A percentile compares a stretch with the other conserved stretches of the same genome.
Evolutionary conservation across 2,113 vertebrate genomes (phyloP).

Genomic region (Cranoglanis bouderius): DNA sequence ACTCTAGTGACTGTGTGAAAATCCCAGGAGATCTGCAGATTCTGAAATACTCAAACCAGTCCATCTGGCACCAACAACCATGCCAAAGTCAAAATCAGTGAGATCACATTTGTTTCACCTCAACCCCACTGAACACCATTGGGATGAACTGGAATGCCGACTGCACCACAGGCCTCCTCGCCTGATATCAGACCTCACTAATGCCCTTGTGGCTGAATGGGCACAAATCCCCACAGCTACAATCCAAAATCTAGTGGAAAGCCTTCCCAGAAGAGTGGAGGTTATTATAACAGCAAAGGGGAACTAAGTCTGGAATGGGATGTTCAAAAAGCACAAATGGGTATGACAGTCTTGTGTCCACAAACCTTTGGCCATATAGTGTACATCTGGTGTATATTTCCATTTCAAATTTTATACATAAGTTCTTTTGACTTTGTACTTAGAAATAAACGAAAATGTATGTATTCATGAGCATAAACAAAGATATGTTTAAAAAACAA

Average conservation of each 20-base stretch:
- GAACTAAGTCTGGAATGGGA: not conserved
- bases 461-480: no score
- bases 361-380: no score
- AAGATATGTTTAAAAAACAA: no score
- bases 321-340: not conserved
- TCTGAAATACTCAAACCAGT: not conserved
- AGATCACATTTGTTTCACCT: no score
- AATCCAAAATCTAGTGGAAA: not conserved
- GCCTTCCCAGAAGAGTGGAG: not conserved
- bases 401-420: no score
- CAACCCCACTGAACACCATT: no score
- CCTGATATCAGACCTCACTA: not conserved
- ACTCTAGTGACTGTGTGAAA: not conserved
- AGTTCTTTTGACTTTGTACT: no score
- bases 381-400: no score
- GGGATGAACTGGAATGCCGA: not conserved
- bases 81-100: no score
- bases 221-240: not conserved
- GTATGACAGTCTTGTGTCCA: no score
- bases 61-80: no score
- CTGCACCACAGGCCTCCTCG: not conserved
- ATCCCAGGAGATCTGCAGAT: not conserved
- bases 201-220: not conserved
- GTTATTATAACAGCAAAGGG: not conserved
- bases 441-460: no score